These are phyloP conservation scores for Ptychochromis oligacanthus DNA, from an alignment of 2,113 vertebrate genomes.

Conservation along the genomic window DNA sequence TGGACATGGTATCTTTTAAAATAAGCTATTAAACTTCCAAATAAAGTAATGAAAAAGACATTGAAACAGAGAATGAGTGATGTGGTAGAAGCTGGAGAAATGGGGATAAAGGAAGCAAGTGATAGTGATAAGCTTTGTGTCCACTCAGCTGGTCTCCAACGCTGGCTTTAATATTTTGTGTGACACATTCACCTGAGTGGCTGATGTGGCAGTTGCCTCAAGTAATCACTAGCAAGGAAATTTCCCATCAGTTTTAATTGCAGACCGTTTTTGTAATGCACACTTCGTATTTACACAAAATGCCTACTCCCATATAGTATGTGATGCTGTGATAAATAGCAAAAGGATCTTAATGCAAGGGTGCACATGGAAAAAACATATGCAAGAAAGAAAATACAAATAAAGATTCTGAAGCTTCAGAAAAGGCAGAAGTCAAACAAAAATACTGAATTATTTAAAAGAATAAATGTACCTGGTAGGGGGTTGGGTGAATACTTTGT, in stretches of 20 bases:
- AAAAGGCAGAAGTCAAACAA: not conserved
- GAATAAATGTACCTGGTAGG: not conserved
- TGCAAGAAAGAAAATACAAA: not conserved
- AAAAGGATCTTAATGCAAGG: no score
- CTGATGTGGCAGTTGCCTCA: constrained; percentile 39
- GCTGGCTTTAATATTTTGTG: constrained; percentile 55
- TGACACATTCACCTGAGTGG: constrained; percentile 42
- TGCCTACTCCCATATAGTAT: not conserved
- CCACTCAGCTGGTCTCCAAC: constrained; percentile 33
- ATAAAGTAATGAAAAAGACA: constrained; percentile 12
- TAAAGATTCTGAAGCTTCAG: not conserved
- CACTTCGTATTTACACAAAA: constrained; percentile 9
- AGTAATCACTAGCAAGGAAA: constrained; percentile 44
- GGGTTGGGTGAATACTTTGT: not conserved
- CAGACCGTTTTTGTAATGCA: constrained; percentile 25
- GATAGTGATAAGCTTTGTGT: constrained; percentile 18
- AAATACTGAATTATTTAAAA: not conserved
- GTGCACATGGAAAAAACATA: not conserved
- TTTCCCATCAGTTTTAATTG: constrained; percentile 58
- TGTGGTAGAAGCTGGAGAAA: constrained; percentile 3
- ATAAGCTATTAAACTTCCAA: constrained; percentile 18
- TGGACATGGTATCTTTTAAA: not conserved
- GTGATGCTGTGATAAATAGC: no score
- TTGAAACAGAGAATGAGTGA: constrained; percentile 19
- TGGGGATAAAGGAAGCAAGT: not conserved